Conservation (phyloP, 1,140 invertebrate genomes). For the Papilio helenus region DNA sequence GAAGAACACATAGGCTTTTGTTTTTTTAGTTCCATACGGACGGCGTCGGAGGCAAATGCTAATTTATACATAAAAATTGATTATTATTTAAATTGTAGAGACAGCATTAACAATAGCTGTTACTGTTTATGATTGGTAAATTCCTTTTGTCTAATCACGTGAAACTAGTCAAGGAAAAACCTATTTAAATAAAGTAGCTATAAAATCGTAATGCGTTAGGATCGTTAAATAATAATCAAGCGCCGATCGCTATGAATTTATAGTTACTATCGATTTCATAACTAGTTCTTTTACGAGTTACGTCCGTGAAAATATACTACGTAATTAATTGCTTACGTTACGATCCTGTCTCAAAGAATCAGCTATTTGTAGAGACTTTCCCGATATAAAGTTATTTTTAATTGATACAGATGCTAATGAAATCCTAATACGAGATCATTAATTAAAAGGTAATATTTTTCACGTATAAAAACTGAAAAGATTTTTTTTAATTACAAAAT, state of each 20-base stretch:
- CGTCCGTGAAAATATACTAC: slow-evolving; percentile 52
- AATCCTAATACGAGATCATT: neutral
- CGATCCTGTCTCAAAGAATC: slow-evolving; percentile 32
- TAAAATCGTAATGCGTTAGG: slow-evolving; percentile 25
- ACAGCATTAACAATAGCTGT: neutral
- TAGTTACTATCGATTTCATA: slow-evolving; percentile 35
- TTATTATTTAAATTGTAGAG: neutral
- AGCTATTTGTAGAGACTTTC: neutral
- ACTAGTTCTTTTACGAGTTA: slow-evolving; percentile 52
- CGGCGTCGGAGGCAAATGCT: no score
- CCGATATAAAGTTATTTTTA: slow-evolving; percentile 6
- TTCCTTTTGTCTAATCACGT: neutral
- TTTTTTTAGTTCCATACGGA: no score
- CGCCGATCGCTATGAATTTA: slow-evolving; percentile 42
- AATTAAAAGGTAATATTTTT: neutral
- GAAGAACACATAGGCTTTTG: no score
- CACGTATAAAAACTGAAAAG: neutral
- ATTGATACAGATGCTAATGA: neutral
- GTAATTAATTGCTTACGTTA: slow-evolving; percentile 47
- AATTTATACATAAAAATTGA: no score
- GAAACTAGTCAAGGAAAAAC: neutral
- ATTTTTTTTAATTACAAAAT: neutral
- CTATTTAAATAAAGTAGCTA: slow-evolving; percentile 1
- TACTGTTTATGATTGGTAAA: neutral
- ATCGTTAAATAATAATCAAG: slow-evolving; percentile 25